A percentile compares a stretch with the other conserved stretches of the same genome.
Conservation (phyloP, 2,113 vertebrate genomes). For the Pelmatolapia mariae region DNA sequence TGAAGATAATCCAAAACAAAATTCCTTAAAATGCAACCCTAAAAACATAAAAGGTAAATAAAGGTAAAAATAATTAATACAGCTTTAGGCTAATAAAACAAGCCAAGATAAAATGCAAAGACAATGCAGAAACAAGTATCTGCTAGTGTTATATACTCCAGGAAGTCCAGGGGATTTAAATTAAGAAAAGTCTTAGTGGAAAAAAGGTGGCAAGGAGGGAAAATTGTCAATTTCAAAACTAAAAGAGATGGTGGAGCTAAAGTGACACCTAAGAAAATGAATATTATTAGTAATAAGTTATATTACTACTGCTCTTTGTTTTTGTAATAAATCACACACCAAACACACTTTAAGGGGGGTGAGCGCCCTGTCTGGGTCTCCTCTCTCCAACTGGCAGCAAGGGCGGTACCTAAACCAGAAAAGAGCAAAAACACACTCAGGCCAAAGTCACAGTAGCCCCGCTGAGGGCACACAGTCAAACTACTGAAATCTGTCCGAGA, state of each 20-base stretch:
- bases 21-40: not conserved
- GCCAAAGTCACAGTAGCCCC: not conserved
- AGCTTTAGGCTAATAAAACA: accelerated
- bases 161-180: not conserved
- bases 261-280: not conserved
- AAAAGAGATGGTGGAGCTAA: not conserved
- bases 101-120: not conserved
- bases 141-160: accelerated
- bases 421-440: not conserved
- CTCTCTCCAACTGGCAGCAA: not conserved
- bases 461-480: not conserved
- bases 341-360: not conserved
- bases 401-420: not conserved
- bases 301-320: not conserved
- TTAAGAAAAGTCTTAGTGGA: accelerated
- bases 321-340: not conserved
- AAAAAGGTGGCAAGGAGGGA: not conserved
- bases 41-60: not conserved
- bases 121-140: not conserved
- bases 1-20: not conserved
- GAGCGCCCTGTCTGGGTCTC: not conserved
- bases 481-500: not conserved
- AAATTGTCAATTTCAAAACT: not conserved
- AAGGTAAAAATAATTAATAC: not conserved
- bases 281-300: not conserved